Evolutionary conservation across 2,113 vertebrate genomes (phyloP).

Genomic region (Aspidoscelis tigris): DNA sequence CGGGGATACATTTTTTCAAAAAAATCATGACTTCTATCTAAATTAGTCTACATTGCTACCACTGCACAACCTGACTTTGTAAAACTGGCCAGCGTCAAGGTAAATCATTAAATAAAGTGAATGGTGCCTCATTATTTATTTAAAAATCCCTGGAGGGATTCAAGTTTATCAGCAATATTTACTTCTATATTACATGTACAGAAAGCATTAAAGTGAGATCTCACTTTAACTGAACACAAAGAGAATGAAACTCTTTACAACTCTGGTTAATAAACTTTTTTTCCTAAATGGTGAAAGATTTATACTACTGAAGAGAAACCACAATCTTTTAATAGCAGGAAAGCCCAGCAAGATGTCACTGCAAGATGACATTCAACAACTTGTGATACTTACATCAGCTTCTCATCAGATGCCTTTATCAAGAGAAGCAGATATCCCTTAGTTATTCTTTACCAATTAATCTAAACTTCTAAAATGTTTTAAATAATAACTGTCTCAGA

Average conservation of each 20-base stretch:
- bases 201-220: neutral
- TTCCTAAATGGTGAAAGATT: too few relatives aligned
- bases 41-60: conserved; percentile 20
- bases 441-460: too few relatives aligned
- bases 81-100: conserved; percentile 1
- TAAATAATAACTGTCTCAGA: too few relatives aligned
- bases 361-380: too few relatives aligned
- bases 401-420: too few relatives aligned
- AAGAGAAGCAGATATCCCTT: too few relatives aligned
- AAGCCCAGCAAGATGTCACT: too few relatives aligned
- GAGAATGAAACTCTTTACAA: neutral
- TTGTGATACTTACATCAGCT: too few relatives aligned
- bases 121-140: conserved; percentile 26
- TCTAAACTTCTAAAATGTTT: too few relatives aligned
- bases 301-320: too few relatives aligned
- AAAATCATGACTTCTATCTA: conserved; percentile 13
- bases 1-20: conserved; percentile 17
- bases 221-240: neutral
- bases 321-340: too few relatives aligned
- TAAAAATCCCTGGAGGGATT: conserved; percentile 1
- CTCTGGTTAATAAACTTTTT: too few relatives aligned
- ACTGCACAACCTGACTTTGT: conserved; percentile 22
- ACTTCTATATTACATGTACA: neutral
- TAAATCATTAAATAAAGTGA: conserved; percentile 21
- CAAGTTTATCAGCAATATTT: neutral